A percentile compares a stretch with the other conserved stretches of the same genome.
Evolutionary conservation across 1,140 invertebrate species (phyloP).

Genomic region (Leptestheria dahalacensis): DNA sequence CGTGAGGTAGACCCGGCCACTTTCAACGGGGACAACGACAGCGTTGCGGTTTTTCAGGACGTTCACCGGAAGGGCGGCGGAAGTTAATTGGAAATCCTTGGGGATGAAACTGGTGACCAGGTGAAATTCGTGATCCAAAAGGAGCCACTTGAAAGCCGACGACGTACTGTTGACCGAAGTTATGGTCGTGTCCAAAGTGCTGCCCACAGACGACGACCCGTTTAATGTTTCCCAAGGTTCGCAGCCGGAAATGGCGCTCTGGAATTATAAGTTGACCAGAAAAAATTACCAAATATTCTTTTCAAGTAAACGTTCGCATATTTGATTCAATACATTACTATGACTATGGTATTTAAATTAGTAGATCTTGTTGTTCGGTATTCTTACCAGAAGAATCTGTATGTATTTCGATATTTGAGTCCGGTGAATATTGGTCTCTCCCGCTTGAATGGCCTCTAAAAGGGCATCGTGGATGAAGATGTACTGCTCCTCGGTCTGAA

Average conservation of each 20-base stretch:
- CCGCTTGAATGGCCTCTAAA: constrained; percentile 72
- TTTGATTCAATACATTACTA: too few relatives aligned
- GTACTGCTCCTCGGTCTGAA: constrained; percentile 86
- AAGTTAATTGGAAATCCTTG: constrained; percentile 67
- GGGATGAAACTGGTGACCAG: constrained; percentile 68
- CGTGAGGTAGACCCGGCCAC: constrained; percentile 71
- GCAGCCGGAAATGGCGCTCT: constrained; percentile 5
- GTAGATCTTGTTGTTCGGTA: background rate
- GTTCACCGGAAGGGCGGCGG: constrained; percentile 71
- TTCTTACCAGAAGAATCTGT: constrained; percentile 31
- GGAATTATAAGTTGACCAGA: background rate
- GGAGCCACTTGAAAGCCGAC: background rate
- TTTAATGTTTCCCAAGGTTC: background rate
- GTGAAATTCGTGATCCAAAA: background rate
- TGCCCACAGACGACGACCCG: background rate
- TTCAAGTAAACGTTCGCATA: too few relatives aligned
- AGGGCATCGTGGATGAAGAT: constrained; percentile 91
- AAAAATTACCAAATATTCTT: too few relatives aligned
- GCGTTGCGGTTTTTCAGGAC: constrained; percentile 63
- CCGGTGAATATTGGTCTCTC: constrained; percentile 67
- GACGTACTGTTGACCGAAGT: background rate
- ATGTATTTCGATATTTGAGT: constrained; percentile 45
- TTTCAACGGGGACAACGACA: constrained; percentile 67
- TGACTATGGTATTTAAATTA: too few relatives aligned
- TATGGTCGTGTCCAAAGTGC: background rate